Evolutionary conservation across 2,113 vertebrate species (phyloP), one percentile per base, ranked within the genome.

Genomic region (Pseudorasbora parva): DNA sequence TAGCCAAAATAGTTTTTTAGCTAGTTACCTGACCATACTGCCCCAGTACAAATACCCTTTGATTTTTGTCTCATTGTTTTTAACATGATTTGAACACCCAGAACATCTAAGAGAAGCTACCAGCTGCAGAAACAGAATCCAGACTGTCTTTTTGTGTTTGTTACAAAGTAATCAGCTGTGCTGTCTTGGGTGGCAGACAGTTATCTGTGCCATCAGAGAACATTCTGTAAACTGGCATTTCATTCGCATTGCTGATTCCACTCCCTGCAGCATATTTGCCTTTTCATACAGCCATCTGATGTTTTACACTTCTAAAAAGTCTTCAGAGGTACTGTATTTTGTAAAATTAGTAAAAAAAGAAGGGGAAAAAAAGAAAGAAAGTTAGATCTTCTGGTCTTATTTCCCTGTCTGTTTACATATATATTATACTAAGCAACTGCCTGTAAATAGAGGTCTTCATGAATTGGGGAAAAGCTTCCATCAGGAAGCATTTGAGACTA

Each of bases 131-230:
- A 85, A 56, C 78, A 30, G 41, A 17, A 82, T 60, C 60, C 62
- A 85, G 66, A 62, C 23, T 45, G 57, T 47, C 6, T 60, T 45
- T 83, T 54, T 76, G 45, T 56, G 23, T 85, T n/a, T 77, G n/a
- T 21, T 57, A 37, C 30, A 51, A 17, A 57, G 72, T 62, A 66
- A 45, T 72, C 69, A 72, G 12, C 19, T 68, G 21, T 17, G 68
- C 51, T 79, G 37, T 76, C 30, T 85, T 33, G 54, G 57, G 51
- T 69, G 85, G 54, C 88, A 90, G 90, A 89, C 89, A 73, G 81
- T 71, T 88, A 90, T 92, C 89, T 77, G 51, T 84, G 59, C 82
- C 69, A 89, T 89, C 88, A 47, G 49, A 57, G 76, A 71, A 87
- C 51, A 57, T 33, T 76, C 60, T 75, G 56, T 23, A 73, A 71